A percentile compares a stretch with the other conserved stretches of the same genome.
These are phyloP conservation scores for Scolopax bukidnonensis DNA, from an alignment of 2,797 vertebrate genomes.

Conservation along the genomic window DNA sequence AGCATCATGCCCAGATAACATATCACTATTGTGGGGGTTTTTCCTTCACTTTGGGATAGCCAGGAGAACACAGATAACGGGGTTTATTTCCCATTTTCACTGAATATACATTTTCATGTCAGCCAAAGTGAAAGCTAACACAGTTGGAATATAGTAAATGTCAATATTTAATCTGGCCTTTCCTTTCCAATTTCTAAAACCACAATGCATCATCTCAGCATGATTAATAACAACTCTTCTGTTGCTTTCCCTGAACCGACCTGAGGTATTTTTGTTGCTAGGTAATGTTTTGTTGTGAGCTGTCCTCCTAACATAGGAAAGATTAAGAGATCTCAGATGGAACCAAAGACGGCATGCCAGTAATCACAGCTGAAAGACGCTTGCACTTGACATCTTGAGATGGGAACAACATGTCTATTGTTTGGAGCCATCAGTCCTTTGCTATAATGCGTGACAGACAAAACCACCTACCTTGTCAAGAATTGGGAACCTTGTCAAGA, in stretches of 20 bases:
- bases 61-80: neutral
- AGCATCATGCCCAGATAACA: neutral
- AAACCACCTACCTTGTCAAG: conserved; percentile 45
- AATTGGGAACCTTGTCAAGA: conserved; percentile 27
- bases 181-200: conserved; percentile 62
- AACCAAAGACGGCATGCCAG: conserved; percentile 30
- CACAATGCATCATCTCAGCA: conserved; percentile 47
- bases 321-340: conserved; percentile 63
- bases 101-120: conserved; percentile 33
- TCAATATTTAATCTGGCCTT: conserved; percentile 71
- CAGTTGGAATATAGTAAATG: conserved; percentile 53
- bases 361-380: conserved; percentile 44
- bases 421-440: conserved; percentile 28
- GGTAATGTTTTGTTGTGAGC: conserved; percentile 56
- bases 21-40: neutral
- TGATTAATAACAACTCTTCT: conserved; percentile 53
- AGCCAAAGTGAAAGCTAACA: conserved; percentile 64
- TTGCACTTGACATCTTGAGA: conserved; percentile 49
- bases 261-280: conserved; percentile 68
- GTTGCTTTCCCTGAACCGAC: conserved; percentile 28
- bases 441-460: conserved; percentile 9
- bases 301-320: conserved; percentile 47
- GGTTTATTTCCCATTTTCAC: conserved; percentile 51
- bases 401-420: conserved; percentile 30
- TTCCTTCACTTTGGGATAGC: neutral